Evolutionary conservation across 2,797 vertebrate species (phyloP), one percentile per base, ranked within the genome.

Genomic region (Moxostoma hubbsi): DNA sequence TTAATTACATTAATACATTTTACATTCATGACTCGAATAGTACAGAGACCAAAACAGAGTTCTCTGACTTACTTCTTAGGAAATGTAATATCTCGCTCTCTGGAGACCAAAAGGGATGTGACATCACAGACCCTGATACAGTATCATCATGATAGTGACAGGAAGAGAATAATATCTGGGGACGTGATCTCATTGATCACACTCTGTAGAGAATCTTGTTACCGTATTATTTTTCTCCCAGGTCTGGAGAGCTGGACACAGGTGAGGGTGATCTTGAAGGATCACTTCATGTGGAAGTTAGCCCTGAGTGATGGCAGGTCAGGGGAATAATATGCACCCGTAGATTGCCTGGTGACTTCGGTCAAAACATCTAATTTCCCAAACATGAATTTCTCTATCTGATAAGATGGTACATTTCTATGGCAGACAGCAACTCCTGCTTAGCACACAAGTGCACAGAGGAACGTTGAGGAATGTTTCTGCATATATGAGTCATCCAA

Each of bases 351-450:
- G 18, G 73, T 69, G 78, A 65, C 80, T 77, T 63, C 57, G 24
- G 74, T 70, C 51, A 54, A 50, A 66, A 72, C 67, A 9, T 76
- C 75, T 83, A 78, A 80, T 80, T 83, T 68, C 71, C 69, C 74
- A 83, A 83, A 80, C 82, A 72, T 80, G 68, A 72, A 61, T 81
- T 80, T 77, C 78, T 58, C 53, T 3, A 7, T 63, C 62, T 68
- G 82, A 81, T 83, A 78, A 73, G 69, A 78, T 67, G 55, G 63
- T 24, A 47, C 55, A 62, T 55, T 77, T 78, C 75, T 67, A 53
- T 61, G 62, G 62, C 74, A 73, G 80, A 82, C 67, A 71, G 58
- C 68, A 64, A 64, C 68, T 49, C 49, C 49, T 72, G 77, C 68
- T 72, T 71, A 63, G 45, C 51, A 58, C 24, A 24, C 24, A 65